A percentile compares a stretch with the other conserved stretches of the same genome.
Evolutionary conservation across 2,888 invertebrate species (phyloP).

Genomic region (Pachymerium ferrugineum): DNA sequence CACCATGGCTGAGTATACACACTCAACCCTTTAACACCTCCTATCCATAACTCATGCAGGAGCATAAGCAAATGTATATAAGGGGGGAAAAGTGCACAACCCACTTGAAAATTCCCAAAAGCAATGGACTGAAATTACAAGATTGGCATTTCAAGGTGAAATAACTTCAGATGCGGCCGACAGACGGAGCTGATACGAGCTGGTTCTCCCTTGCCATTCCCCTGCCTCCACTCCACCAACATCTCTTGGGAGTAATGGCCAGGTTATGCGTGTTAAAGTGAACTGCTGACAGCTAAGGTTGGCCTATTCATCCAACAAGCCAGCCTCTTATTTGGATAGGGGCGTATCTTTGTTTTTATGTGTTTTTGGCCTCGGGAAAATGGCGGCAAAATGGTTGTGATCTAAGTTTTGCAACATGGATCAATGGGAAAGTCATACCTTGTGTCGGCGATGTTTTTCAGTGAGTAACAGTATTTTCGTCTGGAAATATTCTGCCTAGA

Average conservation of each 20-base stretch:
- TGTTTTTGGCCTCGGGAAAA: conserved; percentile 24
- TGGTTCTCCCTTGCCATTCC: conserved; percentile 9
- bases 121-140: conserved; percentile 23
- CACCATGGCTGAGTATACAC: neutral
- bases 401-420: neutral
- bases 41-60: neutral
- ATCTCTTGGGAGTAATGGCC: conserved; percentile 25
- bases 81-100: neutral
- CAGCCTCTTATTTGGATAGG: conserved; percentile 27
- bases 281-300: conserved; percentile 27
- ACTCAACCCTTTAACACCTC: neutral
- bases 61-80: neutral
- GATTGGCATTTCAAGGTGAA: conserved; percentile 24
- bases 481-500: no score
- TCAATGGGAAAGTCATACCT: no score
- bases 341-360: conserved; percentile 25
- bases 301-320: conserved; percentile 27
- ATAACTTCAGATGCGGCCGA: conserved; percentile 23
- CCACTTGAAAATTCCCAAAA: conserved; percentile 24
- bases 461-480: no score
- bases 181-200: conserved; percentile 22
- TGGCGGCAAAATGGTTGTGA: conserved; percentile 20
- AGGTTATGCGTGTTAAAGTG: conserved; percentile 27
- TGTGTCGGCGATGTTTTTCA: no score
- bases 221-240: conserved; percentile 21